Base-by-base conservation (phyloP, 2,888 invertebrate genomes). In the Itoplectis maculator region DNA sequence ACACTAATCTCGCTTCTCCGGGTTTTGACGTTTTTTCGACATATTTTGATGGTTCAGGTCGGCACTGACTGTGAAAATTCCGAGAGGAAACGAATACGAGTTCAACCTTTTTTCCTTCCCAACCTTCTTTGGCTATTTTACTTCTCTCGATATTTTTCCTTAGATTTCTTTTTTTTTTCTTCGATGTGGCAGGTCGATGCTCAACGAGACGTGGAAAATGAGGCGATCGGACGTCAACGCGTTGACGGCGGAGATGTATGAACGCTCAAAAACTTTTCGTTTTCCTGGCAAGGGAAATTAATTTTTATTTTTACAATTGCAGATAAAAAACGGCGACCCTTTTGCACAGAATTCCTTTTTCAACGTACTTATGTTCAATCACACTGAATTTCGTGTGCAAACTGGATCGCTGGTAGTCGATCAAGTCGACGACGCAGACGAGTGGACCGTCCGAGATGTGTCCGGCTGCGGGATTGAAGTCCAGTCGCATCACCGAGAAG, bases 21-120 rank as follows among this genome's bases (percentile, higher is more conserved):
- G 68, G 84, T 85, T 85, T 85, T 84, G 85, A 85, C 85, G 72
- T 80, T 80, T 85, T 72, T 51, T 63, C 65, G 81, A 82, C 79
- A 77, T 80, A 81, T 82, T 82, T 77, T 84, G 76, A 78, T 83
- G 76, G 70, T 47, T 59, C 11, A 20, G 29, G 42, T 61, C 59
- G 51, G 18, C 40, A 18, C 23, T 40, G 29, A 76, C 82, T 68
- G 20, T 73, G 68, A 73, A 72, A 76, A 68, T 68, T 76, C 18
- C 45, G 45, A 68, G 45, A 23, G 35, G 65, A 49, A 65, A 20
- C 69, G 35, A 37, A 37, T 35, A n/a, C 35, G 37, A 20, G 11
- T 40, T 42, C 0, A 40, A 61, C 11, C 18, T 42, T 20, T n/a
- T 42, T 20, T 63, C 20, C 20, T 20, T 63, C 20, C 20, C 3